phyloP scores from a whole-genome alignment of 2,797 vertebrate species.

The Cephalopachus bancanus region DNA sequence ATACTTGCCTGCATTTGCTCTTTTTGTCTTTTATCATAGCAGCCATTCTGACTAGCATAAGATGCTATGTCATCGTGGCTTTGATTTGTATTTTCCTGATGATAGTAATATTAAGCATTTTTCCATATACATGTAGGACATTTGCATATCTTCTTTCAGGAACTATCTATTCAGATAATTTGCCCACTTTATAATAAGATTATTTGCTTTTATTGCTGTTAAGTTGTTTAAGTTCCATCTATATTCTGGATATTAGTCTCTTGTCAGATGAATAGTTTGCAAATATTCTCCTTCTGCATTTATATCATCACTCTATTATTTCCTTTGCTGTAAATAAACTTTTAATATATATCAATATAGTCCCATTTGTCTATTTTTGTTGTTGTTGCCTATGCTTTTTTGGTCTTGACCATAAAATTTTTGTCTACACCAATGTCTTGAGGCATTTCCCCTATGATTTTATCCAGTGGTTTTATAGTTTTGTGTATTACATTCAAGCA shows the following conservation, averaged over 20 bases:
- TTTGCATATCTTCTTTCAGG: neutral
- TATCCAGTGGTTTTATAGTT: neutral
- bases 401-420: neutral
- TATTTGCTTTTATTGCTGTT: neutral
- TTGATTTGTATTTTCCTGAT: neutral
- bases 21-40: neutral
- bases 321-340: neutral
- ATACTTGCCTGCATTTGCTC: neutral
- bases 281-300: neutral
- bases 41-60: neutral
- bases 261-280: neutral
- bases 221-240: neutral
- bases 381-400: neutral
- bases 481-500: neutral
- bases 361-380: neutral
- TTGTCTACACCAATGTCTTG: neutral
- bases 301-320: neutral
- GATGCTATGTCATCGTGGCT: neutral
- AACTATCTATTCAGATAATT: neutral
- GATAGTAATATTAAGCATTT: neutral
- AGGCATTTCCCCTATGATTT: neutral
- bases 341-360: neutral
- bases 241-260: neutral
- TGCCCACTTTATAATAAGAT: neutral
- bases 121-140: neutral